Evolutionary conservation across 2,888 invertebrate genomes (phyloP), one percentile per base, ranked within the genome.

Genomic region (Caenorhabditis japonica): DNA sequence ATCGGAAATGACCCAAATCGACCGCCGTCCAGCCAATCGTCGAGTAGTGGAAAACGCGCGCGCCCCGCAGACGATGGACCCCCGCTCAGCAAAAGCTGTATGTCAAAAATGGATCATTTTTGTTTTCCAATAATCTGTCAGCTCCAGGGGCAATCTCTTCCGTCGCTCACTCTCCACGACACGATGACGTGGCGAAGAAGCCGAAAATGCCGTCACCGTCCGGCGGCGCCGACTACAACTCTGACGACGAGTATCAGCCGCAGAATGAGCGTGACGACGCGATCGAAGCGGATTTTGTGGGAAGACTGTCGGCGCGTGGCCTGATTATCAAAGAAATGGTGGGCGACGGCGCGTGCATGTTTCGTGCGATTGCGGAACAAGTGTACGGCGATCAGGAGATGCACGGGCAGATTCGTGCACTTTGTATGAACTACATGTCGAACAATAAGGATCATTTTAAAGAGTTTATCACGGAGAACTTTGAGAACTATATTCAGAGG

Each of bases 301-400:
- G 91, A 82, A 91, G 91, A 82, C 89, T 93, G 88, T 88, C 88
- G 51, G 92, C 92, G 85, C 91, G 92, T 84, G 93, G 94, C 46
- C 92, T 92, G 83, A 90, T 92, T 62, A 92, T 94, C 27, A 93
- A 93, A 87, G 91, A 92, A 77, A 94, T 94, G 91, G 92, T 92
- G 73, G 93, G 94, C 88, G 94, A 94, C 89, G 94, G 94, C 5
- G 94, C 94, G 21, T 94, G 94, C 88, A 89, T 94, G 43, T 94
- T 94, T 88, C 90, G 94, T 80, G 93, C 94, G 33, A 93, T 94
- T 76, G 94, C 94, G 51, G 92, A 94, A 89, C 94, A 94, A 89
- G 92, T 94, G 33, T 94, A 92, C 88, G 94, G 94, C 1, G 94
- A 94, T 89, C 93, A 94, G 89, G 94, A 93, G 83, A 93, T 94